Evolutionary conservation across 1,140 invertebrate species (phyloP).

Genomic region (Chironomus tepperi): DNA sequence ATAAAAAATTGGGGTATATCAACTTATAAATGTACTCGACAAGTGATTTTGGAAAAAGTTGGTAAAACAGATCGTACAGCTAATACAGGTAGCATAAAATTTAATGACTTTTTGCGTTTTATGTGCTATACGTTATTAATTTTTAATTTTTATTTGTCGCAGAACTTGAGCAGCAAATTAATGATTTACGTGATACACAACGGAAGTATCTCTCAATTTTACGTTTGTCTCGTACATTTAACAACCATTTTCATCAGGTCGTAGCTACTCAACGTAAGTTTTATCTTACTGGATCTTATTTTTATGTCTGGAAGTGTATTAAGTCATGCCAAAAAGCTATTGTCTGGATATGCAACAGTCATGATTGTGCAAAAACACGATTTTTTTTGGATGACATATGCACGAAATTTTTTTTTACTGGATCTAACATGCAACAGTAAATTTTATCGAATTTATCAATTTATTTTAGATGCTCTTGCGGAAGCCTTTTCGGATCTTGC

Average conservation of each 20-base stretch:
- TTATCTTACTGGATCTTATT: no score
- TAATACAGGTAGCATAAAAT: constrained; percentile 58
- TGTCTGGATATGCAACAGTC: no score
- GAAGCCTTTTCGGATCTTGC: constrained; percentile 92
- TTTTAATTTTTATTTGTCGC: constrained; percentile 38
- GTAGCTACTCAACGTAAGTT: constrained; percentile 63
- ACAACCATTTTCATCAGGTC: constrained; percentile 82
- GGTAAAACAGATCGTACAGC: constrained; percentile 85
- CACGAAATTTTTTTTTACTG: no score
- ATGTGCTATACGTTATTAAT: background rate
- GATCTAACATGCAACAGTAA: no score
- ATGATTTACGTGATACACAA: constrained; percentile 85
- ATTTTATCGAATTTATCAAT: no score
- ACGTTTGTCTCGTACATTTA: constrained; percentile 70
- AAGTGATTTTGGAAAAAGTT: constrained; percentile 88
- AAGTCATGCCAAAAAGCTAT: no score
- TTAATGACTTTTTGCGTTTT: constrained; percentile 4
- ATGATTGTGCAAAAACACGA: no score
- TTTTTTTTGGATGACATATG: no score
- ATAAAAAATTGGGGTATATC: constrained; percentile 94
- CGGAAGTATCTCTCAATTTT: constrained; percentile 85
- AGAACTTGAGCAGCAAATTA: constrained; percentile 88
- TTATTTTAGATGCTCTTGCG: constrained; percentile 56
- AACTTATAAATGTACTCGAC: constrained; percentile 93
- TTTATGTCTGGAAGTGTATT: no score